These are phyloP conservation scores for Pogonophryne albipinna DNA, from an alignment of 2,797 vertebrate species.

Conservation along the genomic window DNA sequence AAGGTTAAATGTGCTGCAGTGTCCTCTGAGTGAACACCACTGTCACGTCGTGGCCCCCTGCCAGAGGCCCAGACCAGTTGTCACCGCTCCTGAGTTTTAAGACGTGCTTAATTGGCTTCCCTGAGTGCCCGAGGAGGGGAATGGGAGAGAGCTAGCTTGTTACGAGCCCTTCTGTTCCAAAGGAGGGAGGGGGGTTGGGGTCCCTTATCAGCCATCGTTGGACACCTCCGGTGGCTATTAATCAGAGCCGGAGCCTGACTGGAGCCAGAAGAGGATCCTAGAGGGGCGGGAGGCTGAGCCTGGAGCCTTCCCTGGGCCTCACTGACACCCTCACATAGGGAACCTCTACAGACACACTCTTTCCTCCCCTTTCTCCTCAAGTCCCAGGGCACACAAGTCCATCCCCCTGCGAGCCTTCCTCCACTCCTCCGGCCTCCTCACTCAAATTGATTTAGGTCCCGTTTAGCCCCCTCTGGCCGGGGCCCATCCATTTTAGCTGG, in stretches of 20 bases:
- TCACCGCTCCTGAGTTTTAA: constrained; percentile 78
- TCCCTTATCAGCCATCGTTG: constrained; percentile 90
- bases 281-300: constrained; percentile 63
- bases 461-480: constrained; percentile 72
- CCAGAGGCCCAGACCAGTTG: constrained; percentile 76
- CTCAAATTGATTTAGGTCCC: constrained; percentile 90
- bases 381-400: constrained; percentile 73
- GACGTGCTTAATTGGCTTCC: constrained; percentile 81
- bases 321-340: constrained; percentile 60
- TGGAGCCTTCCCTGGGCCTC: constrained; percentile 72
- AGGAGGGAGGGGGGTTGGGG: constrained; percentile 54
- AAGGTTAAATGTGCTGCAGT: constrained; percentile 63
- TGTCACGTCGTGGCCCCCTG: constrained; percentile 58
- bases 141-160: constrained; percentile 69
- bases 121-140: constrained; percentile 66
- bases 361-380: constrained; percentile 74
- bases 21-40: constrained; percentile 59
- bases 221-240: constrained; percentile 95
- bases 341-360: constrained; percentile 69
- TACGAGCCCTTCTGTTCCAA: constrained; percentile 69
- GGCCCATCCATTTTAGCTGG: constrained; percentile 75
- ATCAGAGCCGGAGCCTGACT: constrained; percentile 90
- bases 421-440: constrained; percentile 80
- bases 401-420: constrained; percentile 58
- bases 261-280: constrained; percentile 87